Percentiles rank a stretch among this genome's conserved stretches.
phyloP scores from a whole-genome alignment of 1,140 invertebrate genomes.

The Melipona quadrifasciata region DNA sequence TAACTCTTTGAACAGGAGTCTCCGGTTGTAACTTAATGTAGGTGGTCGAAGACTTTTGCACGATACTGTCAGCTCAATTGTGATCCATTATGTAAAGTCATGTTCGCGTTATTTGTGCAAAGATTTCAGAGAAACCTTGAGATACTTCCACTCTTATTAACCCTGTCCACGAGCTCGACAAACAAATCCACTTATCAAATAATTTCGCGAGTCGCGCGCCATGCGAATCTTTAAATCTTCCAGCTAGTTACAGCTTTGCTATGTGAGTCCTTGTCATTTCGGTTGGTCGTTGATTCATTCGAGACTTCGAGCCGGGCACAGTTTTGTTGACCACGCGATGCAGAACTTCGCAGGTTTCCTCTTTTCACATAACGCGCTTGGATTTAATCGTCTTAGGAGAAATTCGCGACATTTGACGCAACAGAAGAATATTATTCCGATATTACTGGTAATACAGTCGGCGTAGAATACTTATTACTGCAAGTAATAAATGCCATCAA shows the following conservation, averaged over 20 bases:
- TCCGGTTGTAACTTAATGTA: too few relatives aligned
- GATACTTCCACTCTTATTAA: slow-evolving; percentile 8
- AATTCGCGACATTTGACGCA: not conserved
- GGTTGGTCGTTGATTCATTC: not conserved
- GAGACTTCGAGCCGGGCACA: not conserved
- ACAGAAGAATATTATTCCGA: not conserved
- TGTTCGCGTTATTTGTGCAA: not conserved
- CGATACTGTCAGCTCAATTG: slow-evolving; percentile 3
- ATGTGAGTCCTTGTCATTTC: not conserved
- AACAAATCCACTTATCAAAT: not conserved
- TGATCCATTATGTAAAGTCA: slow-evolving; percentile 10
- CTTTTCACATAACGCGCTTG: slow-evolving; percentile 4
- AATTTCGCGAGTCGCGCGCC: not conserved
- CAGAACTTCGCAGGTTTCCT: not conserved
- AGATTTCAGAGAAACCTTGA: slow-evolving; percentile 27
- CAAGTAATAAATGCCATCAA: not conserved
- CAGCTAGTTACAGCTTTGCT: too few relatives aligned
- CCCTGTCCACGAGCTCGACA: not conserved
- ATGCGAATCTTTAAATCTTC: not conserved
- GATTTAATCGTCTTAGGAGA: slow-evolving; percentile 8
- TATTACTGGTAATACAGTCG: not conserved
- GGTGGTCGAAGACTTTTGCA: not conserved
- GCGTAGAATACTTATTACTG: too few relatives aligned
- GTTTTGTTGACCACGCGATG: not conserved
- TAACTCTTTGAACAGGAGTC: too few relatives aligned